Conservation (phyloP, 1,140 invertebrate species). For the Kradibia gibbosae region DNA sequence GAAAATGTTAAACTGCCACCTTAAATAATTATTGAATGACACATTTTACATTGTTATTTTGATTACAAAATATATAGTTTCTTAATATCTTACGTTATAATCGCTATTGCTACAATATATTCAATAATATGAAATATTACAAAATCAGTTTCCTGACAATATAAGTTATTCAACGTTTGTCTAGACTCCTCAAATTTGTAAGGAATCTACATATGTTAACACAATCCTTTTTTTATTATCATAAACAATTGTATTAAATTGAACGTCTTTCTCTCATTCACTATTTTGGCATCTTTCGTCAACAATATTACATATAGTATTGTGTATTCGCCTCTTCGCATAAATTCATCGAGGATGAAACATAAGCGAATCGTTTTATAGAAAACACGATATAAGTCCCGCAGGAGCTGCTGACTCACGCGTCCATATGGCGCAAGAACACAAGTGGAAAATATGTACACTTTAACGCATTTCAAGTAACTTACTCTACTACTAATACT, state of each 20-base stretch:
- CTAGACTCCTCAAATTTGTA: too few relatives aligned
- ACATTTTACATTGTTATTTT: too few relatives aligned
- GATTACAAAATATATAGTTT: too few relatives aligned
- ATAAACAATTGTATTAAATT: conserved; percentile 34
- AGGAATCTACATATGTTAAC: too few relatives aligned
- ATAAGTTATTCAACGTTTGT: too few relatives aligned
- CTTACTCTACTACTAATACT: not conserved
- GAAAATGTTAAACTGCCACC: too few relatives aligned
- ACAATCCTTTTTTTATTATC: not conserved
- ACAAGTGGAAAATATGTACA: not conserved
- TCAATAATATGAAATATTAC: too few relatives aligned
- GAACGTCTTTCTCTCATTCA: not conserved
- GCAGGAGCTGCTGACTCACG: conserved; percentile 48
- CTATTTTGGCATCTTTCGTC: conserved; percentile 13
- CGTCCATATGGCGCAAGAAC: not conserved
- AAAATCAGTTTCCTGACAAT: too few relatives aligned
- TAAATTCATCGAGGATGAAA: conserved; percentile 3
- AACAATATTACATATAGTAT: conserved; percentile 22
- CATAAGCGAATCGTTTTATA: conserved; percentile 41
- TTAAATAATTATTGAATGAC: too few relatives aligned
- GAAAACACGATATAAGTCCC: conserved; percentile 46
- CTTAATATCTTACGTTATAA: too few relatives aligned
- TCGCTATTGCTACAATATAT: too few relatives aligned
- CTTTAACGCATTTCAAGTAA: conserved; percentile 26
- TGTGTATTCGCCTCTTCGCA: not conserved